Conservation (phyloP, 2,888 invertebrate species). For the Sarcophaga variegata region DNA sequence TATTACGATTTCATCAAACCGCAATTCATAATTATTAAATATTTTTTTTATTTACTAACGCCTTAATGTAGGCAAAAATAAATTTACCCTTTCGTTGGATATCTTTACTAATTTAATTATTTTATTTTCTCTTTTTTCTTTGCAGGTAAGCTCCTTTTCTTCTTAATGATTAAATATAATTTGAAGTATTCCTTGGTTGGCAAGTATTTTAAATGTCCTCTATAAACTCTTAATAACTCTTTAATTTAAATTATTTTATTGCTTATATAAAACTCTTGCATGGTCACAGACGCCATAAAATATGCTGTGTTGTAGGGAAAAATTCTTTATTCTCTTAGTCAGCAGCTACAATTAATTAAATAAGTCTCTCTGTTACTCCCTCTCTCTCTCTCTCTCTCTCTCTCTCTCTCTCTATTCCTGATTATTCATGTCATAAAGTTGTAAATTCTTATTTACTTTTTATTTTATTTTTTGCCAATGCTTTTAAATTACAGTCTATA, state of each 20-base stretch:
- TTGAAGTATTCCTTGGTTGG: not conserved
- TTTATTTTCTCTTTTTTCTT: slow-evolving; percentile 30
- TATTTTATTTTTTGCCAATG: not conserved
- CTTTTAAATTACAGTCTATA: too few relatives aligned
- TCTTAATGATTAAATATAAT: not conserved
- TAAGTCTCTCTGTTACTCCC: too few relatives aligned
- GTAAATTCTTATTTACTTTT: slow-evolving; percentile 28
- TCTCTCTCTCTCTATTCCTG: too few relatives aligned
- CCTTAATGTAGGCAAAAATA: slow-evolving; percentile 7
- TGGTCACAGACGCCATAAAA: not conserved
- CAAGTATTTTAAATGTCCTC: slow-evolving; percentile 27
- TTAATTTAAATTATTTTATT: slow-evolving; percentile 1
- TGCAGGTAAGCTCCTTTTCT: slow-evolving; percentile 61
- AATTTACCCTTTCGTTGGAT: not conserved
- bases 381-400: too few relatives aligned
- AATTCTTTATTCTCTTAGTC: not conserved
- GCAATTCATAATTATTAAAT: too few relatives aligned
- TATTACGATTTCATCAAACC: too few relatives aligned
- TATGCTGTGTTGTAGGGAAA: not conserved
- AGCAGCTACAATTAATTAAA: too few relatives aligned
- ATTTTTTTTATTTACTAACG: not conserved
- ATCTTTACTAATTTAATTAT: not conserved
- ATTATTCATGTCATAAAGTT: not conserved
- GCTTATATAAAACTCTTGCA: not conserved
- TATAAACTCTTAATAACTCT: slow-evolving; percentile 15